Percentiles rank a stretch among this genome's conserved stretches.
phyloP scores from a whole-genome alignment of 2,888 invertebrate species.

The Augochlorella aurata region DNA sequence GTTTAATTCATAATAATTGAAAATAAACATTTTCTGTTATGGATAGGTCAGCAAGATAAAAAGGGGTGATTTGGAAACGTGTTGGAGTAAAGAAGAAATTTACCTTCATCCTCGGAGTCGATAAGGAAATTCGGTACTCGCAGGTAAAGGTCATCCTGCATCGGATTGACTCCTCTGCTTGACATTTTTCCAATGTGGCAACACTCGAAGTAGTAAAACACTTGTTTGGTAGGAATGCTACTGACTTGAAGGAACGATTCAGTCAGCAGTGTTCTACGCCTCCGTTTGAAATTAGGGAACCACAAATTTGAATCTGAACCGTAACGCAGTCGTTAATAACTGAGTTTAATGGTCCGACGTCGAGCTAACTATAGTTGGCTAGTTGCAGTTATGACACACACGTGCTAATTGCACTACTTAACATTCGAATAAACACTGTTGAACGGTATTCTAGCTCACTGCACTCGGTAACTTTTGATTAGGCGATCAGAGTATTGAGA shows the following conservation, averaged over 20 bases:
- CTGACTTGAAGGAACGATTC: too few relatives aligned
- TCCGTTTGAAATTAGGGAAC: neutral
- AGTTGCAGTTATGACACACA: constrained; percentile 18
- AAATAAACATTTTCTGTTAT: too few relatives aligned
- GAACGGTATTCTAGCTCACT: neutral
- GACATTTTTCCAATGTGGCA: constrained; percentile 69
- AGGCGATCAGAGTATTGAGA: too few relatives aligned
- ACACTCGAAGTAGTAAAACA: too few relatives aligned
- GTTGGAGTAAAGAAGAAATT: constrained; percentile 2
- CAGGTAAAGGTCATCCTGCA: constrained; percentile 71
- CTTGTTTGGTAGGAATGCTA: too few relatives aligned
- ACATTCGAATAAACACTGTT: constrained; percentile 18
- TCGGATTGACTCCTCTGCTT: constrained; percentile 76
- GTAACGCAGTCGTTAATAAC: constrained; percentile 23
- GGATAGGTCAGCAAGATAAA: neutral
- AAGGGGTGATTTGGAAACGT: neutral
- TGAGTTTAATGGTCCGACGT: constrained; percentile 21
- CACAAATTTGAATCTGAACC: neutral
- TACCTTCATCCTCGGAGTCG: constrained; percentile 77
- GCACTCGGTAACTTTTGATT: too few relatives aligned
- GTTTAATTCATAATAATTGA: too few relatives aligned
- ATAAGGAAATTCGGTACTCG: constrained; percentile 73
- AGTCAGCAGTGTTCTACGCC: too few relatives aligned
- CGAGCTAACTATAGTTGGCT: constrained; percentile 3
- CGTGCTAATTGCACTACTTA: constrained; percentile 36